Percentiles rank a stretch among this genome's conserved stretches.
Evolutionary conservation across 2,113 vertebrate genomes (phyloP).

Genomic region (Leptosomus discolor): DNA sequence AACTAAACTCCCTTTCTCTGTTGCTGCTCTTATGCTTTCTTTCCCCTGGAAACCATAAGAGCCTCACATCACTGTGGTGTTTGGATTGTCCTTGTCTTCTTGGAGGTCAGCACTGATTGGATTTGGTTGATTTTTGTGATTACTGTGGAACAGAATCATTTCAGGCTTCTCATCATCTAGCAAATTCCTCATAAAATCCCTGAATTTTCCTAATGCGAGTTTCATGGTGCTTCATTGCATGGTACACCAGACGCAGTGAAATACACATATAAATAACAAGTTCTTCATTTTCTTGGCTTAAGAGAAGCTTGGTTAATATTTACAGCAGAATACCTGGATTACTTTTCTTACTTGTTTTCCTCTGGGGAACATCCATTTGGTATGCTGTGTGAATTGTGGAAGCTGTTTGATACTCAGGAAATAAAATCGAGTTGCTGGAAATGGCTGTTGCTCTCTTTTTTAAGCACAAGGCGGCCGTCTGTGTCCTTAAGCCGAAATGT

Average conservation of each 20-base stretch:
- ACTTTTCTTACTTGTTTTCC: not conserved
- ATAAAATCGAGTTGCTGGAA: not conserved
- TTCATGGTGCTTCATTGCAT: not conserved
- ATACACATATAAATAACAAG: not conserved
- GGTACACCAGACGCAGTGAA: not conserved
- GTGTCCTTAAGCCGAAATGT: accelerated
- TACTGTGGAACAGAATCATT: not conserved
- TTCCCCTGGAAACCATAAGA: not conserved
- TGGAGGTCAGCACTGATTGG: not conserved
- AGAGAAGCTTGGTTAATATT: not conserved
- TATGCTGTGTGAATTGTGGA: not conserved
- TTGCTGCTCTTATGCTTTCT: not conserved
- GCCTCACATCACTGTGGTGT: not conserved
- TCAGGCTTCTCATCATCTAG: not conserved
- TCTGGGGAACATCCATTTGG: not conserved
- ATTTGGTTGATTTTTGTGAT: not conserved
- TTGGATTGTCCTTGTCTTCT: not conserved
- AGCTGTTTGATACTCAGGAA: not conserved
- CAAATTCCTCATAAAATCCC: not conserved
- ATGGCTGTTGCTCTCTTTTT: not conserved
- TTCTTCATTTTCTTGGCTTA: not conserved
- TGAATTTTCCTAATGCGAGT: not conserved
- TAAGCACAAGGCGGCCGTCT: not conserved
- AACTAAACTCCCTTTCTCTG: not conserved
- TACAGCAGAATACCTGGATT: not conserved